Conservation (phyloP, 2,888 invertebrate species). For the Ormyrus labotus region DNA sequence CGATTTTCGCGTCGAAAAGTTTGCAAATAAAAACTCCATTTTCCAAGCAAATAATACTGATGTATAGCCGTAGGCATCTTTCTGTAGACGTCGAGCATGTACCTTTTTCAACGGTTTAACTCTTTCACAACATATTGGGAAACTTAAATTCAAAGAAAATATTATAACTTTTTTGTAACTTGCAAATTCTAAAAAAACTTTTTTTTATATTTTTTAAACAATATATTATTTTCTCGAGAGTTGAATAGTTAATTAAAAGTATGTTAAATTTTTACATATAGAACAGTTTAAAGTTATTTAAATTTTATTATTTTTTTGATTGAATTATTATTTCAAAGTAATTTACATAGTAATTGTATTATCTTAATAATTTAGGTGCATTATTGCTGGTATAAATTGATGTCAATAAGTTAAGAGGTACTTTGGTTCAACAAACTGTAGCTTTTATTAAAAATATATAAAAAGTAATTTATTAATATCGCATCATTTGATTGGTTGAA, state of each 20-base stretch:
- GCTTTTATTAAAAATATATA: not conserved
- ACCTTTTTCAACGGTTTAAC: slow-evolving; percentile 3
- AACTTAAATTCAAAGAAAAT: not conserved
- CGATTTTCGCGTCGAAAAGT: no score
- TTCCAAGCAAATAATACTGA: not conserved
- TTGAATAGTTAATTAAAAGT: no score
- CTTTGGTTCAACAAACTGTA: not conserved
- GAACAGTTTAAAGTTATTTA: no score
- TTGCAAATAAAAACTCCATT: not conserved
- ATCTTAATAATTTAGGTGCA: not conserved
- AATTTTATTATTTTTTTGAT: no score
- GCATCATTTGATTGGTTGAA: no score
- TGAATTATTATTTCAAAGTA: no score
- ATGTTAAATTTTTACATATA: no score
- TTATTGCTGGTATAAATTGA: not conserved
- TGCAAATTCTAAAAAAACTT: no score
- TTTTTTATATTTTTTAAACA: not conserved
- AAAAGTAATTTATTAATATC: no score
- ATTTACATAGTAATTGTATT: no score
- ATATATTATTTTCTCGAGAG: not conserved
- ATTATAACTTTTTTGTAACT: not conserved
- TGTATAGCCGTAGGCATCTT: slow-evolving; percentile 33
- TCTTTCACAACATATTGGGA: not conserved
- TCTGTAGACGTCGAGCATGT: slow-evolving; percentile 37
- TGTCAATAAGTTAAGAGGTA: not conserved